Conservation (phyloP, 2,888 invertebrate genomes). For the Leptopilina myrica region DNA sequence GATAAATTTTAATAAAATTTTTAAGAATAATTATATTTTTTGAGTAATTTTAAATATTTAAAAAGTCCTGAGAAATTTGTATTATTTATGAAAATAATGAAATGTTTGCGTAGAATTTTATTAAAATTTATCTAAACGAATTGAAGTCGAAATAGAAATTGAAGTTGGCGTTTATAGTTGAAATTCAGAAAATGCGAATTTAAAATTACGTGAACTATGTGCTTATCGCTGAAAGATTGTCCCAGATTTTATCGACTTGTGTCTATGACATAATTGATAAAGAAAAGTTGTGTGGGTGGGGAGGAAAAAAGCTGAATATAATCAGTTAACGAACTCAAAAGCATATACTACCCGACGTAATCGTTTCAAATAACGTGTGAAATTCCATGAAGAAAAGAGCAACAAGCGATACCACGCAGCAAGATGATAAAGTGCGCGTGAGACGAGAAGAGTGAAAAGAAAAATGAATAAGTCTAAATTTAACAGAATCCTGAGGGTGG, state of each 20-base stretch:
- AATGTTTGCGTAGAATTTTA: too few species aligned
- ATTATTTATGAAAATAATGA: too few species aligned
- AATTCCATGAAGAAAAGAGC: conserved; percentile 8
- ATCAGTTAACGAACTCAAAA: conserved; percentile 15
- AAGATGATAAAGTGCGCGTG: conserved; percentile 25
- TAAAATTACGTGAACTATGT: too few species aligned
- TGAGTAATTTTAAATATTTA: too few species aligned
- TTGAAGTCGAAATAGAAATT: too few species aligned
- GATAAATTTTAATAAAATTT: too few species aligned
- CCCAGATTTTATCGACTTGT: background rate
- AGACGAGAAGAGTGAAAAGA: conserved; percentile 8
- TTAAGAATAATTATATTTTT: too few species aligned
- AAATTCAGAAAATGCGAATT: too few species aligned
- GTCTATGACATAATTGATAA: background rate
- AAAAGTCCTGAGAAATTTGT: too few species aligned
- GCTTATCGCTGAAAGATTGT: too few species aligned
- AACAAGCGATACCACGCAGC: conserved; percentile 7
- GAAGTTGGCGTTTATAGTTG: too few species aligned
- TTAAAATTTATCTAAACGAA: too few species aligned
- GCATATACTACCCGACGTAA: background rate
- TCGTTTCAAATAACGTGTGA: conserved; percentile 37
- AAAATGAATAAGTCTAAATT: conserved; percentile 39
- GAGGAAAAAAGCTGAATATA: background rate
- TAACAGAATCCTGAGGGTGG: conserved; percentile 35
- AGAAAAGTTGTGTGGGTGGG: background rate